Base-by-base conservation (phyloP, 2,797 vertebrate species). In the Helicolenus hilgendorfi region DNA sequence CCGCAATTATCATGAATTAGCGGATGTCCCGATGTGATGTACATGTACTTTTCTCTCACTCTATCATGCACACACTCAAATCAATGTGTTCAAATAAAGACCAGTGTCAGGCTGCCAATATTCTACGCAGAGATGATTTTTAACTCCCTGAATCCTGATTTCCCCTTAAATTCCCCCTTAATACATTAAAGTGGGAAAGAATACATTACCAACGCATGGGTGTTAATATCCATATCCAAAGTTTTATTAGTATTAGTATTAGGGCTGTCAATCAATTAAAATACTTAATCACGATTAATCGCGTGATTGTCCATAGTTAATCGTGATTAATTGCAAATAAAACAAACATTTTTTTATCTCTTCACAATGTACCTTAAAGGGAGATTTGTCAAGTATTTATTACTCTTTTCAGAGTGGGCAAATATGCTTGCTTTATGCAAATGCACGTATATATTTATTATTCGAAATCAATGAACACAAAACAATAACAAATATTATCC, bases 1-100 rank as follows among this genome's bases (percentile, higher is more conserved):
- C 55, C 72, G 56, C 79, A 87, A 78, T 72, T 88, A 81, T 70
- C 76, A 88, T 81, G 80, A 89, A 89, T 91, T 72, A 87, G 68
- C n/a, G 2, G 31, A 45, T 70, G 60, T 86, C 81, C 69, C 45
- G 0, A 38, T 27, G 82, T 82, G 58, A 77, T 49, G 31, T 45
- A 5, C 31, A 7, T 45, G 56, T 36, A 71, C 56, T 24, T 20
- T 67, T 70, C 27, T 49, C 27, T 45, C 56, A 15, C 45, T 11
- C 7, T 53, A 2, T 20, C 31, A 65, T 2, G 2, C 13, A 65
- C 41, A 41, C 2, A 11, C 59, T 13, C 7, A n/a, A 8, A 35
- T 41, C 58, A 53, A 49, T 35, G 7, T 62, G n/a, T 11, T 72
- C 13, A 72, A 36, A 76, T 13, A 14, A 35, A 85, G n/a, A 49